A percentile compares a stretch with the other conserved stretches of the same genome.
These are phyloP conservation scores for Drosophila emarginata DNA, from an alignment of 2,888 invertebrate genomes.

Conservation along the genomic window DNA sequence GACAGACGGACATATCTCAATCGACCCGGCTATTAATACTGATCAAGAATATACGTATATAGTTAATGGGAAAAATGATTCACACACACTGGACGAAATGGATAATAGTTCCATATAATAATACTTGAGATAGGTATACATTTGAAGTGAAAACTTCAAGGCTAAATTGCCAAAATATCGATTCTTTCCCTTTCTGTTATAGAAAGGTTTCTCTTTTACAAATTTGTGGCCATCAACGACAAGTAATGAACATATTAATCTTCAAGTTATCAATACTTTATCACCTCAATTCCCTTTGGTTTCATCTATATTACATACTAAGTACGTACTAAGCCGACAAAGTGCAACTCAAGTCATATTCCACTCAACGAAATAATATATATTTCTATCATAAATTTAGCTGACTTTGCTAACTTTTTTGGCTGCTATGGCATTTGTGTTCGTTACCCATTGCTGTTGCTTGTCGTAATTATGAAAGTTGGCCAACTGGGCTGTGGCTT, in stretches of 20 bases:
- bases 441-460: constrained; percentile 4
- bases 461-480: constrained; percentile 71
- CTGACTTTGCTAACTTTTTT: constrained; percentile 51
- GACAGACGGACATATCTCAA: too few species aligned
- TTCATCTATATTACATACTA: constrained; percentile 35
- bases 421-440: neutral
- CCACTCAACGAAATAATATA: constrained; percentile 37
- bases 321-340: constrained; percentile 56
- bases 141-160: too few species aligned
- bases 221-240: neutral
- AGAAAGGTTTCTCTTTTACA: neutral
- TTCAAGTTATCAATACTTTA: constrained; percentile 31
- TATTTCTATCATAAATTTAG: constrained; percentile 64
- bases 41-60: too few species aligned
- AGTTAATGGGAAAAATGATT: too few species aligned
- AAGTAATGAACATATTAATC: neutral
- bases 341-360: constrained; percentile 41
- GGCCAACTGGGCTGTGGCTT: constrained; percentile 54
- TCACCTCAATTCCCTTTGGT: constrained; percentile 20
- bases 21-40: too few species aligned
- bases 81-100: too few species aligned
- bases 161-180: too few species aligned
- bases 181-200: neutral
- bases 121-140: too few species aligned
- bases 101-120: too few species aligned